phyloP scores from a whole-genome alignment of 2,888 invertebrate genomes.

The Cephus pygmeus region DNA sequence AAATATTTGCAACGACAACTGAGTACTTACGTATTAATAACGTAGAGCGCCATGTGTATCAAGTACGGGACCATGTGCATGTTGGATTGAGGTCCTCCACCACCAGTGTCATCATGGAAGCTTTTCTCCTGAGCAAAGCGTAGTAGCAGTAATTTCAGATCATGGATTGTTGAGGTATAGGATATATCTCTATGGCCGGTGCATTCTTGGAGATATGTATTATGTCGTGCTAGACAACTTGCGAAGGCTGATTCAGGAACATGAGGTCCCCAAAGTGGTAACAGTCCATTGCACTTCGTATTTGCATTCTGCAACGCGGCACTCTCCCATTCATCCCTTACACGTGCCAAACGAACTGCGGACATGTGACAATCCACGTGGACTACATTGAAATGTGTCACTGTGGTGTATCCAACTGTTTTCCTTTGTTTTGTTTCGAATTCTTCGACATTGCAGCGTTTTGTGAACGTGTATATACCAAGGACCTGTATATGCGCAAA shows the following conservation, averaged over 20 bases:
- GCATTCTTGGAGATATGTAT: slow-evolving; percentile 83
- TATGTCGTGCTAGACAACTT: slow-evolving; percentile 91
- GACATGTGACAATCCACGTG: slow-evolving; percentile 99
- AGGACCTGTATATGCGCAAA: slow-evolving; percentile 71
- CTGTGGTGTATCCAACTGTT: slow-evolving; percentile 90
- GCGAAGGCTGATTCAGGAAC: slow-evolving; percentile 94
- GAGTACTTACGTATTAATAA: slow-evolving; percentile 82
- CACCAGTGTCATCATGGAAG: slow-evolving; percentile 98
- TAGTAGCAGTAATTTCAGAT: slow-evolving; percentile 87
- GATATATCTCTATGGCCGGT: slow-evolving; percentile 82
- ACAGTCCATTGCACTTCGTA: slow-evolving; percentile 94
- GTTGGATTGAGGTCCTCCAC: slow-evolving; percentile 96
- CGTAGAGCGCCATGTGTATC: slow-evolving; percentile 93
- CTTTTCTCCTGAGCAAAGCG: slow-evolving; percentile 94
- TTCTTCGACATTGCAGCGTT: slow-evolving; percentile 93
- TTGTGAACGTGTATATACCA: slow-evolving; percentile 97
- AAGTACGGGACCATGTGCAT: slow-evolving; percentile 96
- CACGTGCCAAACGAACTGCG: slow-evolving; percentile 80
- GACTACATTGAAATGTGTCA: slow-evolving; percentile 98
- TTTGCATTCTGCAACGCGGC: slow-evolving; percentile 98
- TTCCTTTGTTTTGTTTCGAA: slow-evolving; percentile 90
- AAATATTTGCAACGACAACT: not conserved
- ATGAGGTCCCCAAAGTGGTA: slow-evolving; percentile 97
- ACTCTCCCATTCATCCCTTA: slow-evolving; percentile 97
- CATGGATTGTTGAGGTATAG: slow-evolving; percentile 87